These are phyloP conservation scores for Dicentrarchus labrax DNA, from an alignment of 2,113 vertebrate genomes.

Conservation along the genomic window DNA sequence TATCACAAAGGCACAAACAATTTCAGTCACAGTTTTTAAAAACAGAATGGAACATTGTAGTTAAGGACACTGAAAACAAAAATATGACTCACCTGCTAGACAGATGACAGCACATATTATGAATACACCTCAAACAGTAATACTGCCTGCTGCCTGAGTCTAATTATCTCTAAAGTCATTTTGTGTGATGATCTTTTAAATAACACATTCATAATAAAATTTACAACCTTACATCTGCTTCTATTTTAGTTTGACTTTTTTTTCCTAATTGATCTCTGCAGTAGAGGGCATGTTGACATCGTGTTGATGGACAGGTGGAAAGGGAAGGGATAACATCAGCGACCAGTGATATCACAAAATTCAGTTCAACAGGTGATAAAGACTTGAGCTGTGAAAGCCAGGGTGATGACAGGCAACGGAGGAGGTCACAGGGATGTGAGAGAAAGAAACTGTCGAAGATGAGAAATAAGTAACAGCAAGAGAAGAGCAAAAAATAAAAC, in stretches of 20 bases:
- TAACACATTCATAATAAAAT: background rate
- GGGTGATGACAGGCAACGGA: slow-evolving; percentile 25
- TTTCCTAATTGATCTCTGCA: background rate
- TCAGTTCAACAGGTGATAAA: slow-evolving; percentile 8
- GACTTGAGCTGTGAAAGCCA: slow-evolving; percentile 10
- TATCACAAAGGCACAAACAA: slow-evolving; percentile 19
- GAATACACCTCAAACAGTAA: slow-evolving; percentile 4
- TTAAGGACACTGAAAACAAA: background rate
- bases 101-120: background rate
- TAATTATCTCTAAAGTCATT: background rate
- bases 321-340: background rate
- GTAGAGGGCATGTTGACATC: background rate
- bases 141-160: background rate
- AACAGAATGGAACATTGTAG: background rate
- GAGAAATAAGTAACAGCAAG: background rate
- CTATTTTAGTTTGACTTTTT: background rate
- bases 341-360: background rate
- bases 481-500: slow-evolving; percentile 23
- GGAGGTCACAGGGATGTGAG: background rate
- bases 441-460: slow-evolving; percentile 9
- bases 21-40: slow-evolving; percentile 22
- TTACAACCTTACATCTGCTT: background rate
- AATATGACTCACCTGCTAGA: slow-evolving; percentile 13
- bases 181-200: slow-evolving; percentile 1
- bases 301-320: background rate